phyloP scores from a whole-genome alignment of 2,888 invertebrate species.

The Tetranychus truncatus region DNA sequence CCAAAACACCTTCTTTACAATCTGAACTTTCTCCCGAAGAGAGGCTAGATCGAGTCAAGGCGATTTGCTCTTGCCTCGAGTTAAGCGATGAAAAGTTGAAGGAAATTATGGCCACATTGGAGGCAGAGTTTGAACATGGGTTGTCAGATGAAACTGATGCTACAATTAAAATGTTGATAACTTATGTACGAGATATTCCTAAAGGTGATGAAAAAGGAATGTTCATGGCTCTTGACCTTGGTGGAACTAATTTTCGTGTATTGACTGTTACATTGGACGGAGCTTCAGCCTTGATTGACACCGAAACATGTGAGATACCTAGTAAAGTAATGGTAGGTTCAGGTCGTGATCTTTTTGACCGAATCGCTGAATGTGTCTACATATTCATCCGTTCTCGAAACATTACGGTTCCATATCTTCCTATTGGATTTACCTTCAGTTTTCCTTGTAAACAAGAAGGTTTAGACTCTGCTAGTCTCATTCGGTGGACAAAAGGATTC shows the following conservation, averaged over 20 bases:
- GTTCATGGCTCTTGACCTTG: conserved; percentile 85
- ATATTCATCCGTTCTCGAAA: conserved; percentile 35
- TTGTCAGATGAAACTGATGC: conserved; percentile 60
- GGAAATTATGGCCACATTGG: conserved; percentile 43
- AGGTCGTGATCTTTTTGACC: conserved; percentile 44
- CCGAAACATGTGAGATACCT: conserved; percentile 89
- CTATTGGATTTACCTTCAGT: conserved; percentile 40
- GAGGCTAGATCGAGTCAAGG: not conserved
- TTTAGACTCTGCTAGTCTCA: conserved; percentile 34
- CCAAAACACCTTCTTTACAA: not conserved
- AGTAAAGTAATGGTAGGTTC: conserved; percentile 80
- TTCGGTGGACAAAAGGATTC: conserved; percentile 40
- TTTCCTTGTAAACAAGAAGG: conserved; percentile 38
- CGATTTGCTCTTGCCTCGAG: conserved; percentile 38
- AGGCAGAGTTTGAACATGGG: conserved; percentile 57
- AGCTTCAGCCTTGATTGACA: conserved; percentile 66
- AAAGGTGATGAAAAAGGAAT: conserved; percentile 79
- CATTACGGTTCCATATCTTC: conserved; percentile 31
- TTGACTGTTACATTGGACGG: conserved; percentile 58
- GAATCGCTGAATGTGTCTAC: conserved; percentile 37
- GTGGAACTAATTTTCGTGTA: conserved; percentile 93
- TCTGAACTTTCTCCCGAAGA: not conserved
- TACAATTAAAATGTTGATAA: conserved; percentile 79
- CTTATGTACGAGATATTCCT: conserved; percentile 84
- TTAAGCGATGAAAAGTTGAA: conserved; percentile 57